Evolutionary conservation across 2,797 vertebrate species (phyloP), one percentile per base, ranked within the genome.

Genomic region (Crax fasciolata): DNA sequence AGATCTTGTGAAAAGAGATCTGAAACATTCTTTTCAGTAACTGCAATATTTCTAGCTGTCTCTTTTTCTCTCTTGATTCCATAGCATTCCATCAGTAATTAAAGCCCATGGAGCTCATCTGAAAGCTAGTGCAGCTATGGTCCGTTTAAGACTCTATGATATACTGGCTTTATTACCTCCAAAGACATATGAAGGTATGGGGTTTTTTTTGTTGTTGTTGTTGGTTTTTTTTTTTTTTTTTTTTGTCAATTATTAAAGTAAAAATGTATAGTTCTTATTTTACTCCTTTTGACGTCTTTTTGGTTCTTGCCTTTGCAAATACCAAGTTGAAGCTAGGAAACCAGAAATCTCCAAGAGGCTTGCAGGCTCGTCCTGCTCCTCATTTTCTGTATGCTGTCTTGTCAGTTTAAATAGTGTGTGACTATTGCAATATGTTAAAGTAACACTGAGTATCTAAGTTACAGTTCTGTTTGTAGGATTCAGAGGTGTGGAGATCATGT

Each of bases 111-210:
- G 99, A 62, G 99, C 99, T 96, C 99, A 99, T 93, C 98, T 99
- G 95, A 99, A 99, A 98, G 99, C 99, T 68, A 99, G 99, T 89
- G 99, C 99, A 66, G 99, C 99, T n/a, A 99, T 99, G 99, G 99
- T 99, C 92, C 99, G 99, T 72, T 99, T 99, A 93, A 96, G 99
- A 83, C 98, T 99, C 86, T 99, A 99, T 17, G 99, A 99, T 96
- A 99, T 99, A 91, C 97, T 99, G 97, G 99, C 99, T 93, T 98
- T 99, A 41, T 97, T 99, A 93, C 99, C 99, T 88, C 99, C 99
- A 0, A 99, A 99, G 98, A 99, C 99, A 4, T 99, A 99, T 7
- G 99, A 99, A 99, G 99, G 99, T 99, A 98, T 96, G 54, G 52
- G 10, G 20, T 10, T 46, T 30, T 54, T 25, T 28, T 39, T 20